These are phyloP conservation scores for Hoplostethus mediterraneus DNA, from an alignment of 2,797 vertebrate genomes.

Conservation along the genomic window DNA sequence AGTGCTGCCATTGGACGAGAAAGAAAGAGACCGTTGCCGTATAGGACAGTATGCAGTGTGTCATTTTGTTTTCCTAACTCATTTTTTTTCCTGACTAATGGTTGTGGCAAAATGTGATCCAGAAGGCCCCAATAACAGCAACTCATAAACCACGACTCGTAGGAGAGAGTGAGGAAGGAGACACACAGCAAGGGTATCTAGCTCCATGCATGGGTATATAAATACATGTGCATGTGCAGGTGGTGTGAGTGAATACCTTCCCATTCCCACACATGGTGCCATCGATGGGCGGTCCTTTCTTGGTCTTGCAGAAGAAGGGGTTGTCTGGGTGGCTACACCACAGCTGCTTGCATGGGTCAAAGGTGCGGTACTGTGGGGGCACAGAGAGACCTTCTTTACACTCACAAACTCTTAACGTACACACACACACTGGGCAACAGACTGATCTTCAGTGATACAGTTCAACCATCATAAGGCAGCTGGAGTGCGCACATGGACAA, in stretches of 20 bases:
- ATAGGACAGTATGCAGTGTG: background rate
- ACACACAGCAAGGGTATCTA: background rate
- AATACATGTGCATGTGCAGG: background rate
- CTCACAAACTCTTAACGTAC: conserved; percentile 25
- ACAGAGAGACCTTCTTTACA: conserved; percentile 64
- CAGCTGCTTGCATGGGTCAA: conserved; percentile 97
- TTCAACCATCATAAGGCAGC: conserved; percentile 54
- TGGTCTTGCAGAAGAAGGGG: conserved; percentile 99
- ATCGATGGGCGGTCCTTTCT: conserved; percentile 97
- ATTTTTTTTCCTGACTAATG: background rate
- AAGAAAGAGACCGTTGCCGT: background rate
- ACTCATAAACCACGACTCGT: no score
- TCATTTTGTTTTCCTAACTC: background rate
- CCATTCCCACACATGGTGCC: conserved; percentile 95
- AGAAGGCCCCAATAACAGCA: no score
- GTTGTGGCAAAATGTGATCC: background rate
- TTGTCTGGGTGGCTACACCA: conserved; percentile 99
- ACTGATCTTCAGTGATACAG: conserved; percentile 37
- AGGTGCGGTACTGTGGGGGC: conserved; percentile 92
- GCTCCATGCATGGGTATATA: background rate
- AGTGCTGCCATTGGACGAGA: conserved; percentile 85
- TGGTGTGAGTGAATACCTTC: conserved; percentile 85
- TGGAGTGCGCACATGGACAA: conserved; percentile 62
- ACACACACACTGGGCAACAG: conserved; percentile 18
- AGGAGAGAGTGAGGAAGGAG: background rate